Base-by-base conservation (phyloP, 2,113 vertebrate species). In the Halcyon malimbica region DNA sequence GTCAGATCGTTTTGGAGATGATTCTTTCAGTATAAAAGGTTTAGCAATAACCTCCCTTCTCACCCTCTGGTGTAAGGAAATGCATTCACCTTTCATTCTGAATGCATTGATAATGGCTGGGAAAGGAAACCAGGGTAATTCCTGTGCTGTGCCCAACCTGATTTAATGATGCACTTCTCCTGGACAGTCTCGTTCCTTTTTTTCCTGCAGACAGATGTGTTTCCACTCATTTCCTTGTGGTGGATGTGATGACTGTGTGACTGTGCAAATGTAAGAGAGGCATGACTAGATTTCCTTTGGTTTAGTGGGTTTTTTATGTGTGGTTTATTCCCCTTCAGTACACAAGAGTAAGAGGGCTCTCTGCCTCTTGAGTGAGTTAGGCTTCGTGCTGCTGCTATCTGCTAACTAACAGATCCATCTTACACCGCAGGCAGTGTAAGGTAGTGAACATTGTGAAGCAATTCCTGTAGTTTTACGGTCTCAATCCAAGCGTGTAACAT, bases 21-120 rank as follows among this genome's bases (percentile, higher is more conserved):
- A 46, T 56, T 23, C 53, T 79, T 68, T 42, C 26, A 6, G 31
- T 29, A 31, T n/a, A 26, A 42, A 63, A 44, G 13, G 20, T 76
- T 88, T 39, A 35, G 26, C 39, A 64, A 1, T 8, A 48, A 24
- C 39, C 3, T 6, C 25, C 56, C 25, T 29, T 60, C 62, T 56
- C 31, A n/a, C 50, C 33, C 67, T 83, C 42, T 64, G 1, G 10
- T 3, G 14, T 28, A 28, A 79, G 78, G 70, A 92, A 79, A 59
- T 14, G 13, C 33, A 18, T 76, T 68, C 28, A 18, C 42, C 31
- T 73, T 35, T 62, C 51, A 3, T 59, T 67, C 18, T 71, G 71
- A 59, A 33, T 9, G 16, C 37, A 10, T 25, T 37, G 65, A 3
- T 63, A 3, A 3, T 0, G 1, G 7, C 1, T 80, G 59, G 29